Base-by-base conservation (phyloP, 2,113 vertebrate species). In the Elephantulus edwardii region DNA sequence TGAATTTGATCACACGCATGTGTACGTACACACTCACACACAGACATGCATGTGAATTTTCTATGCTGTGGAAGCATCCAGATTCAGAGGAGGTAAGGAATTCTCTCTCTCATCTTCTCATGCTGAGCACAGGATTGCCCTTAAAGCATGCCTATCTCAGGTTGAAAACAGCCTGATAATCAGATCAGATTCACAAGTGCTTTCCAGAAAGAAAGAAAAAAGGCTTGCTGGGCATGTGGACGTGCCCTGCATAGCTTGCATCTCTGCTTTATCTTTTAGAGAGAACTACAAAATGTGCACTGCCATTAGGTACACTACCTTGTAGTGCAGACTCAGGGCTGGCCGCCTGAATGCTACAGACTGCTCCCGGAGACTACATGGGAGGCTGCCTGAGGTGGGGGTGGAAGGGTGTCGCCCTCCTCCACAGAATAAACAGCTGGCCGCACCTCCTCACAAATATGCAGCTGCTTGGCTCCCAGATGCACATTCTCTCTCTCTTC, bases 201-300 rank as follows among this genome's bases (percentile, higher is more conserved):
- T 75, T 42, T 89, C 87, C 48, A 79, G 85, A 93, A 89, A 91
- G 89, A 78, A 0, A 79, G 85, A 93, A 89, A 91, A 90, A 78
- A 0, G 60, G 77, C 81, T 72, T 38, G 44, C 88, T 60, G 62
- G 56, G 64, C 62, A 78, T 10, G 74, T 6, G 2, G 74, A 46
- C 20, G 2, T 74, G 89, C 48, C 40, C 40, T 17, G 60, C 71
- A 77, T 50, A 75, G 14, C 80, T 86, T 56, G n/a, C 1, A 4
- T 64, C 74, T 58, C 40, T 1, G 35, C 68, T 90, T 91, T 60
- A 52, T 87, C 84, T 82, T 89, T 79, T 26, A 91, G 74, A 54
- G 91, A 54, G 1, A 89, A 50, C 72, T 77, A 20, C 50, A 14
- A 74, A 40, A 22, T 33, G 42, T 30, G n/a, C 48, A 50, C 38